Conservation (phyloP, 2,888 invertebrate species). For the Athalia rosae region DNA sequence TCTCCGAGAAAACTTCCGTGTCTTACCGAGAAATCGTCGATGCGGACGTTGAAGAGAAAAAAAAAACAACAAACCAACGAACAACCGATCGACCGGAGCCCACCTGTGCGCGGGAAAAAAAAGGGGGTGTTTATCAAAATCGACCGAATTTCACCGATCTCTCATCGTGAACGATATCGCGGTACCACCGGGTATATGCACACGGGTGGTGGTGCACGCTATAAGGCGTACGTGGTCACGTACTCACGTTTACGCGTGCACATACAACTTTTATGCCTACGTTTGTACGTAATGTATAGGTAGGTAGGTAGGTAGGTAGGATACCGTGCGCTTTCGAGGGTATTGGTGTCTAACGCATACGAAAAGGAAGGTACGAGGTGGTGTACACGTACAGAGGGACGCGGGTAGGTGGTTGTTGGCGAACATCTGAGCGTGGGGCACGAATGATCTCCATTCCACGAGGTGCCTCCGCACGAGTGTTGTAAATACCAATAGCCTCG, state of each 20-base stretch:
- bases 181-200: not conserved
- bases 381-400: not conserved
- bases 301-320: not conserved
- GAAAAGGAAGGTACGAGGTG: no score
- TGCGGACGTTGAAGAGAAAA: no score
- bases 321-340: no score
- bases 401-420: conserved; percentile 46
- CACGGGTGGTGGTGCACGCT: conserved; percentile 33
- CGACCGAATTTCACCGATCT: not conserved
- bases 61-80: no score
- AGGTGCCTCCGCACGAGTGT: conserved; percentile 9
- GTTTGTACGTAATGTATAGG: conserved; percentile 37
- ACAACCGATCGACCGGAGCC: no score
- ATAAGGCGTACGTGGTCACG: conserved; percentile 37
- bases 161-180: not conserved
- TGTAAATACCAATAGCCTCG: not conserved
- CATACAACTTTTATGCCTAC: conserved; percentile 15
- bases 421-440: conserved; percentile 44
- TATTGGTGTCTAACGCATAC: not conserved
- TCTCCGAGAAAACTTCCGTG: no score
- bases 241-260: conserved; percentile 21
- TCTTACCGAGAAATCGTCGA: no score
- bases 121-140: not conserved
- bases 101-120: not conserved
- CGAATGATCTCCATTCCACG: conserved; percentile 52